Conservation (phyloP, 2,113 vertebrate species). For the Microtus oregoni region DNA sequence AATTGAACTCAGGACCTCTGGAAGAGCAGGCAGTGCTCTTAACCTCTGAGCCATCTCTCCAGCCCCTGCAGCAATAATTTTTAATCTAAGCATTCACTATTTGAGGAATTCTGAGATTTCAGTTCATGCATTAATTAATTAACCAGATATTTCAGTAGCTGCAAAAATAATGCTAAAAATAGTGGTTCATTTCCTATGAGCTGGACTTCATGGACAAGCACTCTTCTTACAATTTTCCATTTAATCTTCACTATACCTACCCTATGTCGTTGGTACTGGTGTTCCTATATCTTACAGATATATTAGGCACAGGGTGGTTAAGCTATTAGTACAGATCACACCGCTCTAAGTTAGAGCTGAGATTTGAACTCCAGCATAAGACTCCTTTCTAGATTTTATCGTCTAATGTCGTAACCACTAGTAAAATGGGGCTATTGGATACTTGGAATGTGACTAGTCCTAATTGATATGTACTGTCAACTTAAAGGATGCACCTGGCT, state of each 20-base stretch:
- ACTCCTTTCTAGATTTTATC: neutral
- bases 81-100: neutral
- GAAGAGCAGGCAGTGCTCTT: no score
- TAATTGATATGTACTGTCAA: constrained; percentile 12
- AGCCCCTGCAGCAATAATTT: neutral
- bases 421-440: neutral
- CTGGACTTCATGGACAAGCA: neutral
- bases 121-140: neutral
- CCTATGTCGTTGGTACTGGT: neutral
- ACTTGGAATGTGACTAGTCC: constrained; percentile 16
- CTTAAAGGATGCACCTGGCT: neutral
- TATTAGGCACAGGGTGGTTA: neutral
- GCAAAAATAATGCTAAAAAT: neutral
- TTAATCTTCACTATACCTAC: neutral
- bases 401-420: neutral
- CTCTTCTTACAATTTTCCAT: neutral
- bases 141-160: neutral
- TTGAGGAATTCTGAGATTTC: constrained; percentile 35
- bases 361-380: neutral
- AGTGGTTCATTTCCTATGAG: neutral
- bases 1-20: no score
- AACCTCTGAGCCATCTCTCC: no score
- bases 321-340: constrained; percentile 39
- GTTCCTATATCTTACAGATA: neutral
- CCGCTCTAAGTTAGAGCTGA: neutral